Base-by-base conservation (phyloP, 2,113 vertebrate species). In the Casuarius casuarius region DNA sequence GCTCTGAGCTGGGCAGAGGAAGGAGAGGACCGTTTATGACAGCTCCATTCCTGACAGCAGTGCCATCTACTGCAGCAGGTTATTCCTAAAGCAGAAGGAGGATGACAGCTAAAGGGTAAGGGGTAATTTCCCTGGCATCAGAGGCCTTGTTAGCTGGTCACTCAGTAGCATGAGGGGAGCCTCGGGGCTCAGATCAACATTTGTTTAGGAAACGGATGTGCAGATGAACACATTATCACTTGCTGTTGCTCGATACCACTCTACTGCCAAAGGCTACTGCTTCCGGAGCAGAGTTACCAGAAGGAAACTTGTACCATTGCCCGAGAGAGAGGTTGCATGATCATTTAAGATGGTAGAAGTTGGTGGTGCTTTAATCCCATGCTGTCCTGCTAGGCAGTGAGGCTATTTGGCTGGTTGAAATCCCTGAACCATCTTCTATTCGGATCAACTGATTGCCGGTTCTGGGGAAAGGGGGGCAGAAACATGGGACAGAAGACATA, bases 1-100 rank as follows among this genome's bases (percentile, higher is more conserved):
- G 2, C 25, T 63, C 26, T 0, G 2, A 56, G 38, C 2, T 3
- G 1, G n/a, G 70, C 25, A 72, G 38, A 35, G 13, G 68, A 67
- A 52, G 59, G 35, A 75, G 16, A 72, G 33, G 52, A 58, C 7
- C 2, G 3, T n/a, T 66, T 12, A 35, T 2, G n/a, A 21, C 79
- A 92, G n/a, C 38, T 82, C 85, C 28, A 4, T n/a, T 83, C 48
- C 63, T 90, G 66, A 56, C 52, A 87, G 52, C 46, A 5, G 3
- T 59, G 52, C 17, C 67, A 42, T 23, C 42, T 73, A 17, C 26
- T 10, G 18, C 0, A 4, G 46, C 6, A 25, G 5, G 38, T 42
- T 59, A 67, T 5, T 48, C 28, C 74, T 61, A 2, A 0, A 67
- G 84, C 22, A 88, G 48, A 58, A 49, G 0, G 6, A 54, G 46